Conservation (phyloP, 2,888 invertebrate genomes). For the Oscheius sp. region DNA sequence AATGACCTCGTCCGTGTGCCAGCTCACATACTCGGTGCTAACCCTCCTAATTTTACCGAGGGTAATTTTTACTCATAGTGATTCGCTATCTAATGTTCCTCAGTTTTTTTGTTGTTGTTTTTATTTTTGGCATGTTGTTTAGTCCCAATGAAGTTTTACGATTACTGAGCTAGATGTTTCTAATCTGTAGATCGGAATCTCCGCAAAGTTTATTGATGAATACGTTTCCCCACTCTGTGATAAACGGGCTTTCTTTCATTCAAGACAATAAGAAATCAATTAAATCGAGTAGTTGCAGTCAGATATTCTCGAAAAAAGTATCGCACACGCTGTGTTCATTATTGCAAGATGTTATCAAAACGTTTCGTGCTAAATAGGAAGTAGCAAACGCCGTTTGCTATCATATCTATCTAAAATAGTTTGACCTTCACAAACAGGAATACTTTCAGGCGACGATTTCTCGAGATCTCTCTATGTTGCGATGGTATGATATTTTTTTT, state of each 20-base stretch:
- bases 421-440: neutral
- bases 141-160: neutral
- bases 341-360: neutral
- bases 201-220: too few relatives aligned
- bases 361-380: neutral
- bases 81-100: neutral
- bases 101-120: neutral
- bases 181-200: too few relatives aligned
- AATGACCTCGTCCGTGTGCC: constrained; percentile 3
- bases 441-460: neutral
- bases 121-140: neutral
- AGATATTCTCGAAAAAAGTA: too few relatives aligned
- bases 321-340: neutral
- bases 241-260: too few relatives aligned
- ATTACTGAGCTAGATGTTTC: too few relatives aligned
- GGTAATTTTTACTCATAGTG: too few relatives aligned
- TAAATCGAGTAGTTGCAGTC: too few relatives aligned
- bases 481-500: neutral
- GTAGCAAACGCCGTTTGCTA: neutral
- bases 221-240: too few relatives aligned
- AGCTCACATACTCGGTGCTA: constrained; percentile 2
- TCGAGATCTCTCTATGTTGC: neutral
- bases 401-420: neutral
- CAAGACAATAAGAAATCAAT: too few relatives aligned
- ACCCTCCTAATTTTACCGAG: neutral